phyloP scores from a whole-genome alignment of 2,113 vertebrate species.

The Chionodraco myersi region DNA sequence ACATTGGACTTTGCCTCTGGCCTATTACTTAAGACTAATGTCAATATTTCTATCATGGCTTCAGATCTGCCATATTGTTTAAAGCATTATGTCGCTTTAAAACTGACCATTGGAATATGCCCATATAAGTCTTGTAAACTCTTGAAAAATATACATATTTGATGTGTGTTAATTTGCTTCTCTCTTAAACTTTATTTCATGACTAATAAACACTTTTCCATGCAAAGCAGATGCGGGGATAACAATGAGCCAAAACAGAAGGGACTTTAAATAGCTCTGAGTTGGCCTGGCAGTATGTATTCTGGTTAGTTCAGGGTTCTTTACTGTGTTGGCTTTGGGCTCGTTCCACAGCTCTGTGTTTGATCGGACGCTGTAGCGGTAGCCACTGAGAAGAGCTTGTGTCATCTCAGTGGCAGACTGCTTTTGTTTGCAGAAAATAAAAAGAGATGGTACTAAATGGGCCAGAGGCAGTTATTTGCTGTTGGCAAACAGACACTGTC shows the following conservation, averaged over 20 bases:
- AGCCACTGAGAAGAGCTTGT: conserved; percentile 61
- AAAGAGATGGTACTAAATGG: conserved; percentile 71
- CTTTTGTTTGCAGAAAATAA: conserved; percentile 76
- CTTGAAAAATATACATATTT: conserved; percentile 17
- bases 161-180: conserved; percentile 26
- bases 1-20: conserved; percentile 23
- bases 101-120: neutral
- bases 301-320: conserved; percentile 58
- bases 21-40: neutral
- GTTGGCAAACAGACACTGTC: conserved; percentile 78
- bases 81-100: neutral
- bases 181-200: conserved; percentile 56
- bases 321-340: conserved; percentile 71
- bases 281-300: conserved; percentile 57
- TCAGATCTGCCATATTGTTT: neutral
- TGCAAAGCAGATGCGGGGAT: conserved; percentile 46
- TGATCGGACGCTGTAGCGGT: conserved; percentile 56
- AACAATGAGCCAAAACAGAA: conserved; percentile 51
- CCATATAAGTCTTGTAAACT: neutral
- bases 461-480: conserved; percentile 80
- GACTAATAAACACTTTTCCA: conserved; percentile 50
- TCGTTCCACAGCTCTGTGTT: conserved; percentile 66
- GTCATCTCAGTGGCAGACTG: conserved; percentile 68
- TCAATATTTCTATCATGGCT: neutral
- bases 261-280: conserved; percentile 45